Evolutionary conservation across 2,888 invertebrate species (phyloP).

Genomic region (Argyra leucocephala): DNA sequence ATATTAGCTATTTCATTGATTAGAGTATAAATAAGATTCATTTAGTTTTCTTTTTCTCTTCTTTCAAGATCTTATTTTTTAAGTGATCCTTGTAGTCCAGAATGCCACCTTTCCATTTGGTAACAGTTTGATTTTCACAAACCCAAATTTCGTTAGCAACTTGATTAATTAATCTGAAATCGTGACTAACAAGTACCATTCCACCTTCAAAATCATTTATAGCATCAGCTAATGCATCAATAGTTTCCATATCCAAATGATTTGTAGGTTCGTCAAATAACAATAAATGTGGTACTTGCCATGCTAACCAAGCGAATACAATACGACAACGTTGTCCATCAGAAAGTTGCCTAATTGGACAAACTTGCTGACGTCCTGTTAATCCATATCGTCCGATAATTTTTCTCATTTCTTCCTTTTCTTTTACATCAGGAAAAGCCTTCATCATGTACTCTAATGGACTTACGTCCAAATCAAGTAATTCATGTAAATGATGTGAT

Average conservation of each 20-base stretch:
- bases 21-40: too few relatives aligned
- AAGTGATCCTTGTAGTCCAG: conserved; percentile 91
- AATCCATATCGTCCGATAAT: conserved; percentile 97
- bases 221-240: conserved; percentile 95
- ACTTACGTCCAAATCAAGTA: conserved; percentile 85
- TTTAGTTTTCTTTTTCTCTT: conserved; percentile 27
- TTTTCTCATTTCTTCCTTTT: conserved; percentile 97
- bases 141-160: conserved; percentile 99
- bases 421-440: conserved; percentile 91
- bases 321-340: conserved; percentile 98
- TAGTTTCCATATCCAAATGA: conserved; percentile 96
- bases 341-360: conserved; percentile 54
- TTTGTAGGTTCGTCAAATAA: conserved; percentile 78
- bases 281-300: conserved; percentile 92
- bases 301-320: conserved; percentile 96
- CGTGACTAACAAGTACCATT: conserved; percentile 98
- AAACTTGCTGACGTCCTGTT: conserved; percentile 88
- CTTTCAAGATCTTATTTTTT: conserved; percentile 71
- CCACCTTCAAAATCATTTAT: conserved; percentile 97
- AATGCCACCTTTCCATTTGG: conserved; percentile 96
- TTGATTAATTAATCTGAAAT: conserved; percentile 97
- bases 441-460: conserved; percentile 98
- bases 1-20: too few relatives aligned
- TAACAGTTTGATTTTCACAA: conserved; percentile 89
- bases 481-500: conserved; percentile 98